phyloP scores from a whole-genome alignment of 1,140 invertebrate species.

The Drosophila melanica region DNA sequence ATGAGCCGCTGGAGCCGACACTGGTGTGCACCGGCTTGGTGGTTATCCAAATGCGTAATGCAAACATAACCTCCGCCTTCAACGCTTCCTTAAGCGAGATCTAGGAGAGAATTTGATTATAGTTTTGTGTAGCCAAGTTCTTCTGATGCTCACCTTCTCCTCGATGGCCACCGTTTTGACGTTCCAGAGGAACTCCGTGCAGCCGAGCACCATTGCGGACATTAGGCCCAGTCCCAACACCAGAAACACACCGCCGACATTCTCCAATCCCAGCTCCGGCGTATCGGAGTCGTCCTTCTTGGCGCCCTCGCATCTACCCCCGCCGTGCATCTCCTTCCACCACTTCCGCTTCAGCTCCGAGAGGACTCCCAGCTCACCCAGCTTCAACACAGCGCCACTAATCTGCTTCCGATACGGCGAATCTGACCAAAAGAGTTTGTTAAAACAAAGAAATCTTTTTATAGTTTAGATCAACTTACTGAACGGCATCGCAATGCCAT shows the following conservation, averaged over 20 bases:
- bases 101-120: conserved; percentile 50
- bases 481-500: conserved; percentile 90
- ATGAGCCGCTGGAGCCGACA: conserved; percentile 49
- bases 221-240: conserved; percentile 86
- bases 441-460: background rate
- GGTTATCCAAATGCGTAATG: conserved; percentile 85
- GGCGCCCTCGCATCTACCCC: conserved; percentile 63
- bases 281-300: conserved; percentile 71
- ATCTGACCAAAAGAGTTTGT: conserved; percentile 84
- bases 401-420: conserved; percentile 89
- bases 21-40: conserved; percentile 76
- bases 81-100: conserved; percentile 86
- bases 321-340: conserved; percentile 89
- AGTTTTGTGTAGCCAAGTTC: conserved; percentile 39
- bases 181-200: conserved; percentile 88
- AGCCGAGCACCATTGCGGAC: conserved; percentile 85
- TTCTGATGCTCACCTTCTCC: conserved; percentile 80
- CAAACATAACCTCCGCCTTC: conserved; percentile 85
- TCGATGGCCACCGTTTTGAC: conserved; percentile 86
- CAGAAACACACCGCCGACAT: conserved; percentile 90
- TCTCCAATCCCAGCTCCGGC: conserved; percentile 86
- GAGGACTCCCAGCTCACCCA: conserved; percentile 91
- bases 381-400: conserved; percentile 88
- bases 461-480: conserved; percentile 52
- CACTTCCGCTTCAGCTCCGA: conserved; percentile 91